These are phyloP conservation scores for Drosophila nigrodunni DNA, from an alignment of 1,140 invertebrate species.

Conservation along the genomic window DNA sequence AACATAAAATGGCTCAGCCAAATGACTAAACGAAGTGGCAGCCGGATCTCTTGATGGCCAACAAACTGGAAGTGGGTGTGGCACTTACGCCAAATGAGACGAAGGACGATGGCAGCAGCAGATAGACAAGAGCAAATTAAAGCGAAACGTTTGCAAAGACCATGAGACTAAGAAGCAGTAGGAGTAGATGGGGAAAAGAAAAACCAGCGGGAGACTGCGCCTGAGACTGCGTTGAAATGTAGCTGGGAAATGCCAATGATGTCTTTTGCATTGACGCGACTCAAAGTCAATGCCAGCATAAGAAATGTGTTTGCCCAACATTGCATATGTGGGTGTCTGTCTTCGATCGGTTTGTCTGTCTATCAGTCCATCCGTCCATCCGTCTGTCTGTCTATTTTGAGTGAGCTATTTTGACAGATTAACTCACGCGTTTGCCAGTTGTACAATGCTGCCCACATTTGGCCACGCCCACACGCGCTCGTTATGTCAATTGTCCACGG, in stretches of 20 bases:
- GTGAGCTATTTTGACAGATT: conserved; percentile 81
- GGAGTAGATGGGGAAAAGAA: too few species aligned
- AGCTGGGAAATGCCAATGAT: conserved; percentile 3
- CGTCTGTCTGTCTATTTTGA: not conserved
- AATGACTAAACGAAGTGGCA: conserved; percentile 81
- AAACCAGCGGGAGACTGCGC: not conserved
- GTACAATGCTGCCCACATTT: conserved; percentile 29
- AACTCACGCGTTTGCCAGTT: conserved; percentile 76
- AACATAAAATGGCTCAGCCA: conserved; percentile 80
- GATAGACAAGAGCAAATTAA: conserved; percentile 70
- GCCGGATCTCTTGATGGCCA: conserved; percentile 62
- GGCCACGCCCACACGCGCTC: conserved; percentile 41
- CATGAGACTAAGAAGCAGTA: conserved; percentile 4
- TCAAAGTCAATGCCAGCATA: conserved; percentile 57
- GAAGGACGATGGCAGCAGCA: conserved; percentile 22
- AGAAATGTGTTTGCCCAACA: conserved; percentile 31
- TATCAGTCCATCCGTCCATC: not conserved
- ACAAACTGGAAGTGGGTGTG: conserved; percentile 25
- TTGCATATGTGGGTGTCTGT: not conserved
- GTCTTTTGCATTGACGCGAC: conserved; percentile 60
- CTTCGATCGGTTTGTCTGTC: not conserved
- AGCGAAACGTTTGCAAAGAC: conserved; percentile 69
- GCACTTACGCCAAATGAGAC: conserved; percentile 22
- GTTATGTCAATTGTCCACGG: conserved; percentile 48
- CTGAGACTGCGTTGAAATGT: not conserved